Evolutionary conservation across 2,888 invertebrate species (phyloP).

Genomic region (Pilophorus perplexus): DNA sequence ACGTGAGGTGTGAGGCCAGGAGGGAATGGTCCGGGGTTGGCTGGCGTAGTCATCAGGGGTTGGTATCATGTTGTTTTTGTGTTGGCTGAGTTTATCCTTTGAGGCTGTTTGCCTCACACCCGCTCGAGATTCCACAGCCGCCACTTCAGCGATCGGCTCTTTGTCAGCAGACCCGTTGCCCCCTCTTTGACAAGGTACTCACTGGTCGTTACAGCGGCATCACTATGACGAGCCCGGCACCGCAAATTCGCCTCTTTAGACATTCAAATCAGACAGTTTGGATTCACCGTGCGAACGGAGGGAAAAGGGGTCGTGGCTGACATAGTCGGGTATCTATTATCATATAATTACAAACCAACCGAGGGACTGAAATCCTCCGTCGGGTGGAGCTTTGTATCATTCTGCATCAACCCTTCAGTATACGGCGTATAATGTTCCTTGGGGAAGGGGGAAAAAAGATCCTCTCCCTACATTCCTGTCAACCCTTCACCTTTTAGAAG

Average conservation of each 20-base stretch:
- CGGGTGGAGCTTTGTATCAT: not conserved
- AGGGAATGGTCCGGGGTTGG: no score
- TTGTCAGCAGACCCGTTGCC: not conserved
- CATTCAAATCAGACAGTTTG: not conserved
- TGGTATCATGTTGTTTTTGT: no score
- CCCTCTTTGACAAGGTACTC: not conserved
- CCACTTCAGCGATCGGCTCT: no score
- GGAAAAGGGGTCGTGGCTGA: not conserved
- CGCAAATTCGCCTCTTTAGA: not conserved
- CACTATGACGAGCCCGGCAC: no score
- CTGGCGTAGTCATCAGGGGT: no score
- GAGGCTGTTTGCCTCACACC: no score
- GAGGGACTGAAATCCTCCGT: not conserved
- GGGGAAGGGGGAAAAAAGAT: not conserved
- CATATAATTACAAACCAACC: not conserved
- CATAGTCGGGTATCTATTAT: not conserved
- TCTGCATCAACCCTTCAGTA: not conserved
- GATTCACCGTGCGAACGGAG: not conserved
- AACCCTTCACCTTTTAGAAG: constrained; percentile 26
- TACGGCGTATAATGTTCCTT: not conserved
- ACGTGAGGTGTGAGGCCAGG: no score
- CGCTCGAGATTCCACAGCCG: no score
- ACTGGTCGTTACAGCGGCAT: no score
- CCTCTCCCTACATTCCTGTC: not conserved
- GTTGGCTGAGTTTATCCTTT: no score